Base-by-base conservation (phyloP, 2,888 invertebrate genomes). In the Dryobotodes eremita region DNA sequence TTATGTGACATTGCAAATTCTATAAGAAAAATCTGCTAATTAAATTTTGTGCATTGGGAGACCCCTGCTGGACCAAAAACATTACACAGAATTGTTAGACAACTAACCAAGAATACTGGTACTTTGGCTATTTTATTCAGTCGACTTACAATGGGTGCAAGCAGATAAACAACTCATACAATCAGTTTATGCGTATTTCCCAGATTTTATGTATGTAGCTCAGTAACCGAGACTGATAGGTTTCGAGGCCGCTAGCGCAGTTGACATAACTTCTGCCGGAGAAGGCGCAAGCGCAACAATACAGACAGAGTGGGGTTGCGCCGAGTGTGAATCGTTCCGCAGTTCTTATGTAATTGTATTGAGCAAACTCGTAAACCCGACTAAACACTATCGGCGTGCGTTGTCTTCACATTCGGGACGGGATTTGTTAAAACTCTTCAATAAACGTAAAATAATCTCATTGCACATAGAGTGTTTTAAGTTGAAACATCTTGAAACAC, bases 321-420 rank as follows among this genome's bases (percentile, higher is more conserved):
- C 75, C 82, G 77, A 88, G 84, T 85, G 89, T 89, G 90, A 90
- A 89, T 90, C 92, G 90, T 91, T 91, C 90, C 89, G 88, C 87
- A 89, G 79, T 86, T 87, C 88, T 94, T 94, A 93, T 92, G 91
- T 90, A 93, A 94, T 36, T 84, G 83, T 85, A 90, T 94, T 94
- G 92, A 91, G 94, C 90, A 94, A 93, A 92, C 89, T 83, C 80
- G 70, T 75, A 78, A 72, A 84, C 74, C 74, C 83, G 57, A 84
- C 81, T 84, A 83, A 86, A 80, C 75, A 76, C 80, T 79, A 82
- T 68, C 73, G 77, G 61, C 64, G 57, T 48, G 74, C 75, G 72
- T 77, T 79, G 71, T 64, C 36, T 79, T 81, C 70, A 75, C 65
- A 82, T 68, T 53, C 36, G 7, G 17, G 17, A 66, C 50, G 31